Conservation (phyloP, 2,113 vertebrate genomes). For the Vulpes ferrilata region DNA sequence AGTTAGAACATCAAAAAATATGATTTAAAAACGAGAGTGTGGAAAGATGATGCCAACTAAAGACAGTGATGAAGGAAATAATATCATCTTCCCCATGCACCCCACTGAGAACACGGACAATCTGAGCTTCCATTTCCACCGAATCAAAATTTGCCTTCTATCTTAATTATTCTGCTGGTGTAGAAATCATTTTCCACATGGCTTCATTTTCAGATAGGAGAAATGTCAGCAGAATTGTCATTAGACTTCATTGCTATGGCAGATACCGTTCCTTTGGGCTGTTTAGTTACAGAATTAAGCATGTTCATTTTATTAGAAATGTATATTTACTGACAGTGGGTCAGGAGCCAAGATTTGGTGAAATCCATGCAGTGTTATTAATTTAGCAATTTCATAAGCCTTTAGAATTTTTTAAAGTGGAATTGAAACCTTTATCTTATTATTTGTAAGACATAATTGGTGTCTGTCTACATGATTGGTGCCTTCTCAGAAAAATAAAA, state of each 20-base stretch:
- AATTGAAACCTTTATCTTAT: background rate
- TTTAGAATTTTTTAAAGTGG: background rate
- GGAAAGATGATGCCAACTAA: background rate
- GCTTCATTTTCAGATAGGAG: slow-evolving; percentile 64
- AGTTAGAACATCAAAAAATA: background rate
- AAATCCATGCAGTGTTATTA: slow-evolving; percentile 42
- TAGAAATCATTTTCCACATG: slow-evolving; percentile 75
- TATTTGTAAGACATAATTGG: background rate
- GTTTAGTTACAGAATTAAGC: slow-evolving; percentile 1
- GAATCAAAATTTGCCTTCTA: slow-evolving; percentile 53
- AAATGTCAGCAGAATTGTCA: slow-evolving; percentile 64
- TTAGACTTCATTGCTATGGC: slow-evolving; percentile 54
- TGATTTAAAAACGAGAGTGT: background rate
- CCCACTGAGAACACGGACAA: background rate
- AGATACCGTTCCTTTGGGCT: slow-evolving; percentile 28
- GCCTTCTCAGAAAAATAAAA: slow-evolving; percentile 6
- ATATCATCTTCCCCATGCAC: background rate
- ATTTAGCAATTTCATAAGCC: slow-evolving; percentile 38
- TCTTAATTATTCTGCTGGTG: slow-evolving; percentile 70
- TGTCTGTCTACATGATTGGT: background rate
- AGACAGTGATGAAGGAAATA: background rate
- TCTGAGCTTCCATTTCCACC: background rate
- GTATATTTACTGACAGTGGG: slow-evolving; percentile 51
- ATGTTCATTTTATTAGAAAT: slow-evolving; percentile 52
- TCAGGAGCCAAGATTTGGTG: slow-evolving; percentile 19